These are phyloP conservation scores for Stegodyphus mimosarum DNA, from an alignment of 1,140 invertebrate species.

Conservation along the genomic window DNA sequence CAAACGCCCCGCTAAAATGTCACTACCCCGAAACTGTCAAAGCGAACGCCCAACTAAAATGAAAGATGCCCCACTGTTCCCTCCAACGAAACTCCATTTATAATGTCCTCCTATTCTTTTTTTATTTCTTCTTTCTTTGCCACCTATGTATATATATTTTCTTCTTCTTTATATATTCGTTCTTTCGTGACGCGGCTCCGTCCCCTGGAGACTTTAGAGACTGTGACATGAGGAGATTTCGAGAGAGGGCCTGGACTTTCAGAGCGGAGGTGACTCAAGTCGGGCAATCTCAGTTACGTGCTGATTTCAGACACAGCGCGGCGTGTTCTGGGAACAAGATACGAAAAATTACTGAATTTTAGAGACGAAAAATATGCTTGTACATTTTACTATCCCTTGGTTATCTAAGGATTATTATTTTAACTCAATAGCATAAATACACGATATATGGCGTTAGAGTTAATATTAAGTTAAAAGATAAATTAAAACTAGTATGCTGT, in stretches of 20 bases:
- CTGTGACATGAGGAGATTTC: constrained; percentile 47
- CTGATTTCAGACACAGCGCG: no score
- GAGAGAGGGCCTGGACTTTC: constrained; percentile 3
- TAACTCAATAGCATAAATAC: no score
- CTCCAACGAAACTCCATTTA: constrained; percentile 58
- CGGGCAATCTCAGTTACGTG: neutral
- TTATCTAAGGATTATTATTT: no score
- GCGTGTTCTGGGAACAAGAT: no score
- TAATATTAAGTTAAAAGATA: no score
- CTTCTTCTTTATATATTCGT: constrained; percentile 50
- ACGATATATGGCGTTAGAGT: no score
- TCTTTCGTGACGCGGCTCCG: constrained; percentile 36
- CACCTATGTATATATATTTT: constrained; percentile 43
- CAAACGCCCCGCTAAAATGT: constrained; percentile 59
- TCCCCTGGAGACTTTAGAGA: constrained; percentile 48
- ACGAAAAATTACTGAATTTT: no score
- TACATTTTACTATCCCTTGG: no score
- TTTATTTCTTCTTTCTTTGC: constrained; percentile 33
- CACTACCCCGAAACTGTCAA: constrained; percentile 57
- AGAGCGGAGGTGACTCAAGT: constrained; percentile 17
- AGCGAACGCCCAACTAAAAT: constrained; percentile 53
- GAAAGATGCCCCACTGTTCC: constrained; percentile 56
- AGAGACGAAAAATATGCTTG: no score
- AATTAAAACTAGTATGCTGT: no score
- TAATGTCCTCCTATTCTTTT: constrained; percentile 44